phyloP scores from a whole-genome alignment of 2,797 vertebrate species.

The Cirrhinus mrigala region DNA sequence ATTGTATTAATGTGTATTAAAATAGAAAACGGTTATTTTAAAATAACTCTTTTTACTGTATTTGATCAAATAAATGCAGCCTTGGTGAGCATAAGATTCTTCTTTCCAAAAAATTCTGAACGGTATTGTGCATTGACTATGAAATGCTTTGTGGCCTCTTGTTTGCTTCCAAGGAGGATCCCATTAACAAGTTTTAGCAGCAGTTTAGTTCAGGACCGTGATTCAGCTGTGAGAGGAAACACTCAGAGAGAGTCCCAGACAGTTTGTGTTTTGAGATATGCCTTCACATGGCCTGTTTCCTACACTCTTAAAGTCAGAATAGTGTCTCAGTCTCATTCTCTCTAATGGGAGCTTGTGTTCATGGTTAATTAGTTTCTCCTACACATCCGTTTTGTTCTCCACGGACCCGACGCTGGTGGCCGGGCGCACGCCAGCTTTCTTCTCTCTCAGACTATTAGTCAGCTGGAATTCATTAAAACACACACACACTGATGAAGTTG shows the following conservation, averaged over 20 bases:
- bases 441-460: conserved; percentile 63
- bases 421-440: conserved; percentile 61
- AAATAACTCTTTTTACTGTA: background rate
- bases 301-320: conserved; percentile 41
- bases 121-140: background rate
- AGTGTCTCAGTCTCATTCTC: conserved; percentile 54
- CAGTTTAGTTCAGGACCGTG: conserved; percentile 13
- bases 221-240: conserved; percentile 26
- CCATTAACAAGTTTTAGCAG: conserved; percentile 13
- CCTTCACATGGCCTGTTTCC: conserved; percentile 18
- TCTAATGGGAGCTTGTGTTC: conserved; percentile 77
- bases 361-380: conserved; percentile 83
- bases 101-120: background rate
- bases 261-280: conserved; percentile 51
- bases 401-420: conserved; percentile 73
- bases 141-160: background rate
- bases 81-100: background rate
- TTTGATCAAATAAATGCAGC: background rate
- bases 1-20: background rate
- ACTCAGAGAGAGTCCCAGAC: conserved; percentile 29
- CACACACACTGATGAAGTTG: conserved; percentile 60
- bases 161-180: background rate
- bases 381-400: conserved; percentile 80
- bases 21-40: background rate
- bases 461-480: conserved; percentile 63